These are phyloP conservation scores for Daphoenositta chrysoptera DNA, from an alignment of 2,113 vertebrate genomes.

Conservation along the genomic window DNA sequence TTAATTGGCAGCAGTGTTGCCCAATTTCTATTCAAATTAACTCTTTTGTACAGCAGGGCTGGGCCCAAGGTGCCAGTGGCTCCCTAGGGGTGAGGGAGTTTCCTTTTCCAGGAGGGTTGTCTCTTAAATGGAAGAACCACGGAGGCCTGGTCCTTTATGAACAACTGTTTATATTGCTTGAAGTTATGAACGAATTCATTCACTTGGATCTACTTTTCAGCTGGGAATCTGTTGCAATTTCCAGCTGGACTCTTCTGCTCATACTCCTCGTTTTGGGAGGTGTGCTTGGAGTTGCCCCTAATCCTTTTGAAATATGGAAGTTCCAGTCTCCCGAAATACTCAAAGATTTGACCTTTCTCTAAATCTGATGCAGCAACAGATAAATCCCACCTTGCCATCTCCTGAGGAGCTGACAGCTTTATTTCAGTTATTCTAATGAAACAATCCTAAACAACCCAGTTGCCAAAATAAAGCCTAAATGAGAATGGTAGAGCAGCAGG, in stretches of 20 bases:
- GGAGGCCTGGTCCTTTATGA: neutral
- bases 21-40: neutral
- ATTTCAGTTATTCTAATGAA: neutral
- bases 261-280: neutral
- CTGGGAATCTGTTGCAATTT: neutral
- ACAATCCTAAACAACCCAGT: neutral
- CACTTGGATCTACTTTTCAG: neutral
- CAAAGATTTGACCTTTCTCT: neutral
- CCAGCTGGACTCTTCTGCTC: neutral
- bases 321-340: neutral
- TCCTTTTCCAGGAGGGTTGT: neutral
- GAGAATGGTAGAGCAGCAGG: neutral
- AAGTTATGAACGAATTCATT: neutral
- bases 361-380: neutral
- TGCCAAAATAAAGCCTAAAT: neutral
- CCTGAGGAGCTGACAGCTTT: neutral
- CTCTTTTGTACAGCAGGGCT: neutral
- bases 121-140: neutral
- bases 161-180: neutral
- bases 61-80: neutral
- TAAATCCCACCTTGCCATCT: neutral
- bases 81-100: neutral
- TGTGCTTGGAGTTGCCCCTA: neutral
- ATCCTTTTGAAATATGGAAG: neutral
- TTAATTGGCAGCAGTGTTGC: rapidly evolving